phyloP scores from a whole-genome alignment of 1,140 invertebrate genomes.

The Sarcophaga bullata region DNA sequence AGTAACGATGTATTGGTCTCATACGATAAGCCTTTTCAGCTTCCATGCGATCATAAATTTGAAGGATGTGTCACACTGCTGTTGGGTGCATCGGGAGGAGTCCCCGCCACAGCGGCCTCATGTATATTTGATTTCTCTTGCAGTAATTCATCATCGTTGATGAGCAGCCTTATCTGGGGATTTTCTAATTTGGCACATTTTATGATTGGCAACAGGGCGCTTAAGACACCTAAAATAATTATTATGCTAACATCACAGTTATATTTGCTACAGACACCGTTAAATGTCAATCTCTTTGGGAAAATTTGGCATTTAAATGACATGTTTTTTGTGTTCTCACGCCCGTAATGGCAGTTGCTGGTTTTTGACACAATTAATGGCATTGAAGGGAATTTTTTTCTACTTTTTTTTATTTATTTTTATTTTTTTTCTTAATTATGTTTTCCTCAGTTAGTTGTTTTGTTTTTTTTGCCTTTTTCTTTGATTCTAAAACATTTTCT shows the following conservation, averaged over 20 bases:
- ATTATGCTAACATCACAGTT: slow-evolving; percentile 37
- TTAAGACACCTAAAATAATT: slow-evolving; percentile 29
- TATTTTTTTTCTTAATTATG: not conserved
- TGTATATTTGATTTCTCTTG: slow-evolving; percentile 31
- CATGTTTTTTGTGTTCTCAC: slow-evolving; percentile 6
- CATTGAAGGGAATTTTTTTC: not conserved
- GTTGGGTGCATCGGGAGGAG: slow-evolving; percentile 10
- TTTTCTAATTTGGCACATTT: slow-evolving; percentile 41
- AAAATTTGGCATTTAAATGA: slow-evolving; percentile 40
- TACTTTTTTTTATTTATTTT: not conserved
- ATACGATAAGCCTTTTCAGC: slow-evolving; percentile 44
- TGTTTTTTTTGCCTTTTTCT: not conserved
- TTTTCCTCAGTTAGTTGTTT: no score
- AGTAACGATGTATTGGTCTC: slow-evolving; percentile 58
- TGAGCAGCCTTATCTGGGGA: slow-evolving; percentile 41
- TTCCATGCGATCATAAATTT: slow-evolving; percentile 45
- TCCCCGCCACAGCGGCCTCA: slow-evolving; percentile 46
- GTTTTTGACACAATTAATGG: not conserved
- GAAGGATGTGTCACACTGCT: slow-evolving; percentile 34
- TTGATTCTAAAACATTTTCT: not conserved
- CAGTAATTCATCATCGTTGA: slow-evolving; percentile 43
- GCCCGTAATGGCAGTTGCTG: not conserved
- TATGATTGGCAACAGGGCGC: slow-evolving; percentile 28
- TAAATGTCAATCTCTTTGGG: slow-evolving; percentile 30
- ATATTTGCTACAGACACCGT: slow-evolving; percentile 15